Base-by-base conservation (phyloP, 2,113 vertebrate species). In the Setophaga kirtlandii region DNA sequence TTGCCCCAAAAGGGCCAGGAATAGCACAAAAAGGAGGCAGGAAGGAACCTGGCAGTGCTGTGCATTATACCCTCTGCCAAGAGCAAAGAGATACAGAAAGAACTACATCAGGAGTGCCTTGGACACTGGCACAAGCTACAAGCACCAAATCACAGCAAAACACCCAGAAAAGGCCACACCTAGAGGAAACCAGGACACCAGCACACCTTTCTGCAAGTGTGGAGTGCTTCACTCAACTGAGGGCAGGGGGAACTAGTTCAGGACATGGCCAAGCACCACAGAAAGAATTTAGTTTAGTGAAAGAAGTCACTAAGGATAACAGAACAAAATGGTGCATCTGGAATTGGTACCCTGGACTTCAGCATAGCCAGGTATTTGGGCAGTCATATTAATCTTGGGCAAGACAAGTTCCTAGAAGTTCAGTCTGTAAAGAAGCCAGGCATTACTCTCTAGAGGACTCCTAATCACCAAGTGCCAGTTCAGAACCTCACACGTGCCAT, bases 311-410 rank as follows among this genome's bases (percentile, higher is more conserved):
- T 90, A 87, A 90, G 7, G 42, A 71, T 35, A 87, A 94, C 6
- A 64, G 85, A 93, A 94, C 85, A 96, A 95, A 94, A 96, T 74
- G 94, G 73, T 97, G 96, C 96, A 97, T 97, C 97, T 97, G 97
- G 95, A 95, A 96, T 95, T 79, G 87, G 67, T 59, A 77, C 14
- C 33, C 78, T 87, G 63, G 52, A 78, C 31, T 93, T 86, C 37
- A 78, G 15, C 64, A 52, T 14, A 63, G 11, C 23, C 63, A 55
- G 18, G 28, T 84, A 50, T 78, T 75, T 63, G 35, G 56, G 44
- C 15, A 80, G 8, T 52, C 64, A 33, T n/a, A 12, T 47, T 68
- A 37, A 56, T 47, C 41, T 39, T 62, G 11, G 30, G 47, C 31
- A 89, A 89, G 83, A 55, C 15, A 90, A 67, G 22, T 28, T 87